Evolutionary conservation across 1,140 invertebrate species (phyloP), one percentile per base, ranked within the genome.

Genomic region (Ostrea edulis): DNA sequence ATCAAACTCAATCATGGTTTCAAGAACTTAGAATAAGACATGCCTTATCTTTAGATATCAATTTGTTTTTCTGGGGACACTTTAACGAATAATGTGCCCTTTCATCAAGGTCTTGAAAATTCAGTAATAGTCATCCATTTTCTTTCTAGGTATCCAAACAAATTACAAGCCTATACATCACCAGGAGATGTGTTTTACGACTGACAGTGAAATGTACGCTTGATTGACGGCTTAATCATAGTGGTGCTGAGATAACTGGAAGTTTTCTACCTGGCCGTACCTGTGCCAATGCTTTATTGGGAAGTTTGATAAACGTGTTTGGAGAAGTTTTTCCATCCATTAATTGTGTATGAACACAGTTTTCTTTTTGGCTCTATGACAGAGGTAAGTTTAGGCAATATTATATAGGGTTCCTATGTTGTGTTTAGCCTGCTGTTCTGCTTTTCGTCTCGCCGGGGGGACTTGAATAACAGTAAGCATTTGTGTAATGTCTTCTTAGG

Each of bases 71-170:
- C 29, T 44, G 22, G 68, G 68, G 68, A 77, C 25, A 77, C 68
- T 77, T 62, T 62, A 62, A 77, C 29, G 68, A 77, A 77, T 77
- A 77, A 77, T 77, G 29, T 77, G 22, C 25, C 68, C 68, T 77
- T 77, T 77, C 68, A 77, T 77, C 25, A 77, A 25, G 68, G 68
- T 77, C 68, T 77, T 35, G 68, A 77, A 77, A 77, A 77, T 77
- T 77, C 68, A 77, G 68, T 77, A 77, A 77, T 77, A 77, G 68
- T 77, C 68, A 77, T 77, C 68, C 68, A 77, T 77, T 77, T 77
- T 77, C 68, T 77, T 77, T 77, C 68, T 77, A 77, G 68, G 68
- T 77, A 77, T 77, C 68, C 68, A 77, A 77, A 77, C 68, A 77
- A 77, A 77, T 77, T 77, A 77, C 68, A 77, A 77, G 25, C 68